Conservation (phyloP, 2,888 invertebrate genomes). For the Octodonta nipae region DNA sequence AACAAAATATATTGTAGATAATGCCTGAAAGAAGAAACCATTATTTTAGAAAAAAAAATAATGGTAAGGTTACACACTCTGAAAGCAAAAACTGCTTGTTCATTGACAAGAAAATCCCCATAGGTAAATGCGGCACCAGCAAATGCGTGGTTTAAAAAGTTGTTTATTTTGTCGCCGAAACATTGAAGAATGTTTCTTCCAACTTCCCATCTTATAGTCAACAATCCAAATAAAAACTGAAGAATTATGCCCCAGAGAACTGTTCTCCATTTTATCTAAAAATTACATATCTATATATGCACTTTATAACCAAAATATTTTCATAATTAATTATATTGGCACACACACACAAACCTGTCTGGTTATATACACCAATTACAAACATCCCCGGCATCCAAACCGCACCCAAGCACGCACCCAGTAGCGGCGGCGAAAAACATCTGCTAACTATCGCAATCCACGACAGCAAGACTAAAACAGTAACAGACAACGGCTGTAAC, state of each 20-base stretch:
- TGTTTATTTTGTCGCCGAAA: slow-evolving; percentile 49
- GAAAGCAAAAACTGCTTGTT: slow-evolving; percentile 66
- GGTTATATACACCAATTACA: too few relatives aligned
- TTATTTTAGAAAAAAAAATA: not conserved
- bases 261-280: slow-evolving; percentile 61
- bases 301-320: too few relatives aligned
- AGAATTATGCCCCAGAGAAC: slow-evolving; percentile 66
- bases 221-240: slow-evolving; percentile 72
- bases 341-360: too few relatives aligned
- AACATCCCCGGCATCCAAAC: too few relatives aligned
- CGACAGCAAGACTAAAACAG: too few relatives aligned
- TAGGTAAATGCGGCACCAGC: slow-evolving; percentile 77
- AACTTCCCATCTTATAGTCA: slow-evolving; percentile 72
- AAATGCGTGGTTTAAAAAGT: slow-evolving; percentile 66
- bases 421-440: too few relatives aligned
- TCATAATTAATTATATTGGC: too few relatives aligned
- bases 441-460: too few relatives aligned
- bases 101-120: slow-evolving; percentile 49
- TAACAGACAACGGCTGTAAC: too few relatives aligned
- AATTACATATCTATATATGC: too few relatives aligned
- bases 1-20: slow-evolving; percentile 89
- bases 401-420: too few relatives aligned
- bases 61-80: slow-evolving; percentile 43
- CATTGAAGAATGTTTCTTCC: slow-evolving; percentile 60
- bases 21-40: slow-evolving; percentile 40